Evolutionary conservation across 1,140 invertebrate species (phyloP).

Genomic region (Bilobella aurantiaca): DNA sequence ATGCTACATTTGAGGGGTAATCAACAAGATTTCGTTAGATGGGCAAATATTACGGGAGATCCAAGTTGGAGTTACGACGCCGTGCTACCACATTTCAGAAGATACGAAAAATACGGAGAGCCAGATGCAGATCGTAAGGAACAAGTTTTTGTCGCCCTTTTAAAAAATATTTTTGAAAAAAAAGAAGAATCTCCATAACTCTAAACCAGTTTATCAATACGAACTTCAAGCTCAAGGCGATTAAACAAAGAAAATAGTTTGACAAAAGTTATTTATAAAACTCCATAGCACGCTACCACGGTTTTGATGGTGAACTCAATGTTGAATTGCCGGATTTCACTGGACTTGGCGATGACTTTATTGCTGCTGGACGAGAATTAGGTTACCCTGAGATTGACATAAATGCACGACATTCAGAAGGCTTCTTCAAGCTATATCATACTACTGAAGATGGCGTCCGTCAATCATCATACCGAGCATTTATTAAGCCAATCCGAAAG

Average conservation of each 20-base stretch:
- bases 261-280: not conserved
- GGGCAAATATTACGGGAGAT: conserved; percentile 47
- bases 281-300: conserved; percentile 8
- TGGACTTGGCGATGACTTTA: conserved; percentile 16
- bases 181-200: not conserved
- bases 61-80: conserved; percentile 55
- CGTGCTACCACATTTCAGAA: conserved; percentile 71
- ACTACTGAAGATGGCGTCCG: conserved; percentile 15
- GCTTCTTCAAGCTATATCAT: not conserved
- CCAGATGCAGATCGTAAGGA: conserved; percentile 41
- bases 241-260: not conserved
- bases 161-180: not conserved
- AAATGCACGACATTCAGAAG: conserved; percentile 43
- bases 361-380: conserved; percentile 53
- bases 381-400: conserved; percentile 56
- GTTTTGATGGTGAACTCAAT: conserved; percentile 2
- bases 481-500: conserved; percentile 15
- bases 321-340: not conserved
- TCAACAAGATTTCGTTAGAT: conserved; percentile 45
- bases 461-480: conserved; percentile 15
- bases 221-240: not conserved
- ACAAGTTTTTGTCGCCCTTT: conserved; percentile 5
- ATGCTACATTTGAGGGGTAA: not conserved
- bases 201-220: not conserved
- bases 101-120: conserved; percentile 48